Conservation (phyloP, 2,797 vertebrate species). For the Glossophaga mutica region DNA sequence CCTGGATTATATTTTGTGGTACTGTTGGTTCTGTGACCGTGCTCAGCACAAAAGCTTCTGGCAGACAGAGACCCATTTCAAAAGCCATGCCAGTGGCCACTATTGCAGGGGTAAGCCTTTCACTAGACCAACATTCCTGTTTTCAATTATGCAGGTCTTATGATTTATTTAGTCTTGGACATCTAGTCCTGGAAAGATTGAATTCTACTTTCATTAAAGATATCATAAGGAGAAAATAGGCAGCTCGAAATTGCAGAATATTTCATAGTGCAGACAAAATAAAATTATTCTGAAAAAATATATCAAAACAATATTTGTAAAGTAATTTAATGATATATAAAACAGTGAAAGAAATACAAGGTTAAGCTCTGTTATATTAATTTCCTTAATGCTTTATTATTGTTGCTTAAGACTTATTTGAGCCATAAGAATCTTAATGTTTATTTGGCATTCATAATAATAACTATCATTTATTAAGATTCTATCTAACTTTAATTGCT, state of each 20-base stretch:
- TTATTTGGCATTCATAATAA: neutral
- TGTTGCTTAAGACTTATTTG: neutral
- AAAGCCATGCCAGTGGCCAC: neutral
- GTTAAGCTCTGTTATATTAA: neutral
- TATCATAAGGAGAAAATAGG: neutral
- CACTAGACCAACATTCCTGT: slow-evolving; percentile 42
- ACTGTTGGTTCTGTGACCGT: neutral
- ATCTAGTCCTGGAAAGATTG: slow-evolving; percentile 15
- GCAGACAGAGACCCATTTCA: neutral
- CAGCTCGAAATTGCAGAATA: neutral
- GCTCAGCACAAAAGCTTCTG: slow-evolving; percentile 8
- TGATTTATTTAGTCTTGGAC: slow-evolving; percentile 35
- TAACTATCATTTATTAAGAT: neutral
- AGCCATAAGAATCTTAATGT: neutral
- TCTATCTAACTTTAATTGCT: neutral
- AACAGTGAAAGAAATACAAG: neutral
- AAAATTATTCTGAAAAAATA: slow-evolving; percentile 32
- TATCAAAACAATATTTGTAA: neutral
- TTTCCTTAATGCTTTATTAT: slow-evolving; percentile 9
- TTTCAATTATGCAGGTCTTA: slow-evolving; percentile 57
- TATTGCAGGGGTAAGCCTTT: neutral
- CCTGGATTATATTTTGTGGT: slow-evolving; percentile 41
- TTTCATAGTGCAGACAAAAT: neutral
- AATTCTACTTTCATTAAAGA: slow-evolving; percentile 14
- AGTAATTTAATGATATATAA: neutral